Base-by-base conservation (phyloP, 2,888 invertebrate species). In the Syrista parreyssii region DNA sequence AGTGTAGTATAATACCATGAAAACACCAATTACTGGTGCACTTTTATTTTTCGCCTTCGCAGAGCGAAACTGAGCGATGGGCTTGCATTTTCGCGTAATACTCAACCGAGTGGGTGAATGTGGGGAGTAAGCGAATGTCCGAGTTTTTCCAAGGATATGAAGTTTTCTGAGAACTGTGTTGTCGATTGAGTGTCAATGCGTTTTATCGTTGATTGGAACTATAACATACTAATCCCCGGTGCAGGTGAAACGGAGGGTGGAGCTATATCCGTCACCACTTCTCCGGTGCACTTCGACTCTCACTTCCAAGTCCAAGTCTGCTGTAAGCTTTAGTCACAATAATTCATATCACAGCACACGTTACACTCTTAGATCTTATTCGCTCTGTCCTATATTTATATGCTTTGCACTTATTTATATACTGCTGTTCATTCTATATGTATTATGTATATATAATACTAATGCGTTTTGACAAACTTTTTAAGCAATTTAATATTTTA, bases 231-330 rank as follows among this genome's bases (percentile, higher is more conserved):
- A 89, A 90, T 90, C 85, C 82, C 87, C 86, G 90, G 89, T 90
- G 89, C 89, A 91, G 91, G 90, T 90, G 90, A 88, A 89, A 89
- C 86, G 84, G 88, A 89, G 86, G 88, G 86, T 88, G 90, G 87
- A 88, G 87, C 88, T 87, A 87, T 87, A 84, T 84, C 87, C 85
- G 85, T 86, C 85, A 86, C 87, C 87, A 89, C 88, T 89, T 87
- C 88, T 88, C 85, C 88, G 87, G 88, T 89, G 87, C 88, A 87
- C 86, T 88, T 82, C 86, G 86, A 91, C 83, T 88, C 88, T 87
- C 89, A 87, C 85, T 83, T 87, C 84, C 89, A 90, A 89, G 88
- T 88, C 86, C 89, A 88, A 88, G 87, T 87, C 85, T 87, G 88
- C 88, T 90, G 91, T 91, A 91, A 91, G 91, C 91, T 91, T 89